Percentiles rank a stretch among this genome's conserved stretches.
These are phyloP conservation scores for Mesocricetus auratus DNA, from an alignment of 2,113 vertebrate species.

Conservation along the genomic window DNA sequence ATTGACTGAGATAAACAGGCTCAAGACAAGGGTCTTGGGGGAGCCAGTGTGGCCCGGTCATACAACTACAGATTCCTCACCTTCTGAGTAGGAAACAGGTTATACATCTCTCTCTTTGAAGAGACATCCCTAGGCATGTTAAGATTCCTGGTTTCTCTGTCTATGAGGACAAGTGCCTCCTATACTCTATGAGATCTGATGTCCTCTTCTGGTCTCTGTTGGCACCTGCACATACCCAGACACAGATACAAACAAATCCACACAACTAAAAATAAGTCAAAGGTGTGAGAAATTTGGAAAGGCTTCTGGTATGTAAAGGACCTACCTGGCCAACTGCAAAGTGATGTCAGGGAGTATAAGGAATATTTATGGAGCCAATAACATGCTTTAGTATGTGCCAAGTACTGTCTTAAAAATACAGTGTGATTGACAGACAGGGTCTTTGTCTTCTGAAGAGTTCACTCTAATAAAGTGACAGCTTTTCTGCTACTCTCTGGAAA, in stretches of 20 bases:
- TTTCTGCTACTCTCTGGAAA: neutral
- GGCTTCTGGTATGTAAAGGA: neutral
- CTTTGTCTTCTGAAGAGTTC: neutral
- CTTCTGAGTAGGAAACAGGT: neutral
- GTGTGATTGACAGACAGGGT: neutral
- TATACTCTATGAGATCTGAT: neutral
- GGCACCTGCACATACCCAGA: too few relatives aligned
- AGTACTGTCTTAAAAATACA: constrained; percentile 29
- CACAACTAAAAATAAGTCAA: neutral
- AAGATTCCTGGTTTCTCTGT: neutral
- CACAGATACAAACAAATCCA: neutral
- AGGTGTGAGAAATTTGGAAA: neutral
- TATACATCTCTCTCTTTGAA: neutral
- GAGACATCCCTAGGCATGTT: neutral
- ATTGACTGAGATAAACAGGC: neutral
- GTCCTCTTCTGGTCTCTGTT: neutral
- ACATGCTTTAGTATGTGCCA: constrained; percentile 2
- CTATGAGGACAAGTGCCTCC: neutral
- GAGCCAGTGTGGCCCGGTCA: neutral
- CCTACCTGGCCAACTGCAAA: neutral
- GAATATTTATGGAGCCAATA: neutral
- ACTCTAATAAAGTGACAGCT: neutral
- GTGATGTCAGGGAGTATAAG: neutral
- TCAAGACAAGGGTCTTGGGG: neutral
- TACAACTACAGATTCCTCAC: neutral